A percentile compares a stretch with the other conserved stretches of the same genome.
Evolutionary conservation across 2,113 vertebrate genomes (phyloP).

Genomic region (Pycnonotus jocosus): DNA sequence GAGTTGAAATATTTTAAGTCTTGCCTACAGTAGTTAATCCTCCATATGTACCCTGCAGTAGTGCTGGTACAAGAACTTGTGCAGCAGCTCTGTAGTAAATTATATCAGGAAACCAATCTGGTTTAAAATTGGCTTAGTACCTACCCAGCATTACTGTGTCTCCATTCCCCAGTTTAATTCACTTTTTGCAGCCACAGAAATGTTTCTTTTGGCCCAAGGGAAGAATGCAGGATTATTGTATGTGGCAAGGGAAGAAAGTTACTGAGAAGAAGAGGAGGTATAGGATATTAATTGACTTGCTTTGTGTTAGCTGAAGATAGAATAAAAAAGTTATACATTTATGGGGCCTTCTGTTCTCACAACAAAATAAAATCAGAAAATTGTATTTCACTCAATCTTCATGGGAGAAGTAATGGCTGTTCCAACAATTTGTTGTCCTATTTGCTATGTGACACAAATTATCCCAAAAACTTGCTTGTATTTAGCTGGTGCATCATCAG

Average conservation of each 20-base stretch:
- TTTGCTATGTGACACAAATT: not conserved
- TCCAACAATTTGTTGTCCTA: not conserved
- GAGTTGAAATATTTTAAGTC: not conserved
- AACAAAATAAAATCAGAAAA: not conserved
- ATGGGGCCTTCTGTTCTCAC: not conserved
- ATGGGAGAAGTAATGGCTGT: not conserved
- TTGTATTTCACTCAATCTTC: not conserved
- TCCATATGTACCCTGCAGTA: not conserved
- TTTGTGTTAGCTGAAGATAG: not conserved
- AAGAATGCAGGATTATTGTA: not conserved
- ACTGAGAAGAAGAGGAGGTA: not conserved
- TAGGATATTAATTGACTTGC: not conserved
- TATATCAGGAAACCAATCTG: not conserved
- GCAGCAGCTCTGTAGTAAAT: not conserved
- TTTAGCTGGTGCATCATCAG: not conserved
- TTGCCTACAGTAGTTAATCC: not conserved
- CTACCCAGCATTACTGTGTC: not conserved
- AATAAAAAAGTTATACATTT: not conserved
- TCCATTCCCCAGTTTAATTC: not conserved
- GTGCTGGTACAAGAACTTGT: not conserved
- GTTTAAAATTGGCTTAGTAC: not conserved
- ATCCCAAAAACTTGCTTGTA: not conserved
- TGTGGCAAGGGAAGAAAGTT: not conserved
- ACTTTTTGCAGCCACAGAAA: not conserved
- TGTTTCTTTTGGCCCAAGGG: not conserved